Percentiles rank a stretch among this genome's conserved stretches.
Evolutionary conservation across 2,113 vertebrate genomes (phyloP).

Genomic region (Neodontobutis hainanensis): DNA sequence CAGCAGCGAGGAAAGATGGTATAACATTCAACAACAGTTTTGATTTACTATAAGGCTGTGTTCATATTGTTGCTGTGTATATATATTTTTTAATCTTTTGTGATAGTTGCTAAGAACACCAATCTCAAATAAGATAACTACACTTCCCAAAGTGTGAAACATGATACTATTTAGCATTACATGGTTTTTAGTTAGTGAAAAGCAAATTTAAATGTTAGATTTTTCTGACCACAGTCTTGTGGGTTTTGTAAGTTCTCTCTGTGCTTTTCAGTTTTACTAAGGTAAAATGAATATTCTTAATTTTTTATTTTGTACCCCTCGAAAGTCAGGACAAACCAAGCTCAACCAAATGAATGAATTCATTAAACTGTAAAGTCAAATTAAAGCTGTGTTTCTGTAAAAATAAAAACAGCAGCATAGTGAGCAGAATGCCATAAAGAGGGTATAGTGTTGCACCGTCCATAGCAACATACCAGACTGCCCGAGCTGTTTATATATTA

Average conservation of each 20-base stretch:
- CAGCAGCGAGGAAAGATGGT: conserved; percentile 98
- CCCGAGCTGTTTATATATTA: conserved; percentile 1
- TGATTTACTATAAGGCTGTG: background rate
- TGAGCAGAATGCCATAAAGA: conserved; percentile 19
- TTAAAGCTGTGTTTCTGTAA: background rate
- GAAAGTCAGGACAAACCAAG: background rate
- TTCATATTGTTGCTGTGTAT: background rate
- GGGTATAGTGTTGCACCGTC: conserved; percentile 25
- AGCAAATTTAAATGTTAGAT: too few species aligned
- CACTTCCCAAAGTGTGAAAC: too few species aligned
- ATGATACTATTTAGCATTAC: too few species aligned
- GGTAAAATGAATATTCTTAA: too few species aligned
- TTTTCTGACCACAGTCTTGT: too few species aligned
- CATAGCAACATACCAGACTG: conserved; percentile 33
- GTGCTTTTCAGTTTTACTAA: too few species aligned
- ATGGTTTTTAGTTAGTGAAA: too few species aligned
- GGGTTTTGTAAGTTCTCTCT: too few species aligned
- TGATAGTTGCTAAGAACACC: background rate
- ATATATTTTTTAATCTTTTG: too few species aligned
- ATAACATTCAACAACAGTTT: conserved; percentile 28
- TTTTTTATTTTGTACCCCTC: too few species aligned
- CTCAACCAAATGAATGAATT: background rate
- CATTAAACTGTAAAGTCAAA: background rate
- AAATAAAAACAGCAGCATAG: background rate
- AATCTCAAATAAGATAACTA: too few species aligned